Percentiles rank a stretch among this genome's conserved stretches.
Conservation (phyloP, 2,797 vertebrate species). For the Pogoniulus pusillus region DNA sequence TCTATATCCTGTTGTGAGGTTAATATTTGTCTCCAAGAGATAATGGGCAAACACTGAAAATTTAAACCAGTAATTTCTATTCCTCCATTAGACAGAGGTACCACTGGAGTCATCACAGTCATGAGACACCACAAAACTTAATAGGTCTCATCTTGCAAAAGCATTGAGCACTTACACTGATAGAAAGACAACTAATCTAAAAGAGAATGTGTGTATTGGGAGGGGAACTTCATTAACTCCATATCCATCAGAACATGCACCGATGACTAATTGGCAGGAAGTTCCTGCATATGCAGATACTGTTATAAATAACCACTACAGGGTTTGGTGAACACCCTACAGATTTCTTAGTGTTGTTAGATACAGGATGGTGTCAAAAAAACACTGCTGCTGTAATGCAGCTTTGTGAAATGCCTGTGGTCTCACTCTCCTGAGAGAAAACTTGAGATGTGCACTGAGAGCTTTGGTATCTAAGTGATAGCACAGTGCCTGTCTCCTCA, state of each 20-base stretch:
- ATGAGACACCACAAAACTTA: not conserved
- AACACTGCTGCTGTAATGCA: not conserved
- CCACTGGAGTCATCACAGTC: not conserved
- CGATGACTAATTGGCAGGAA: not conserved
- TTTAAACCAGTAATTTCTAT: not conserved
- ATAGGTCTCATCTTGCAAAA: not conserved
- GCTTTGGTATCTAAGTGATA: rapidly evolving
- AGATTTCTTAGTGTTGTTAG: not conserved
- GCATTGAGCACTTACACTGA: not conserved
- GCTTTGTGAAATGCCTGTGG: not conserved
- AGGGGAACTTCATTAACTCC: not conserved
- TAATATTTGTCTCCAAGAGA: not conserved
- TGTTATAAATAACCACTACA: not conserved
- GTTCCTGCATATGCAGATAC: not conserved
- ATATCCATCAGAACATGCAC: not conserved
- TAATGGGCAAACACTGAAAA: not conserved
- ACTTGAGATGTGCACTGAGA: not conserved
- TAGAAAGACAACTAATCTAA: not conserved
- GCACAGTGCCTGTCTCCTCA: not conserved
- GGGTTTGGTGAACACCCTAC: not conserved
- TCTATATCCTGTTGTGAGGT: not conserved
- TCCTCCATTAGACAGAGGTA: not conserved
- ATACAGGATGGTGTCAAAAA: not conserved
- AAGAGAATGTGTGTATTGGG: not conserved
- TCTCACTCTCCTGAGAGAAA: not conserved